These are phyloP conservation scores for Danaus plexippus DNA, from an alignment of 1,140 invertebrate genomes.

Conservation along the genomic window DNA sequence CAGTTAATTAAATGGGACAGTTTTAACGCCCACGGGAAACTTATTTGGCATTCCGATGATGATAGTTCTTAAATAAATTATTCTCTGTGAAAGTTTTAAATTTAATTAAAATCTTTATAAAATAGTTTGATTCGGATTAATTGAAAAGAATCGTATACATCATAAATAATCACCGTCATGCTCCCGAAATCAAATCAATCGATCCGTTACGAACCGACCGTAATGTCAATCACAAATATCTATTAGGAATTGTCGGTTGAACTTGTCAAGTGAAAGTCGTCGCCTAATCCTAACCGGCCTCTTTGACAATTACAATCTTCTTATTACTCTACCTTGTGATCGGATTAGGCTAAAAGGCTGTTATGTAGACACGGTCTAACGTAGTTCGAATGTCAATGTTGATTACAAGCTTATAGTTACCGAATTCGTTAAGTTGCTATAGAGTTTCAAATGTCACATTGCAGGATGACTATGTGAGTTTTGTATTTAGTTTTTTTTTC, in stretches of 20 bases:
- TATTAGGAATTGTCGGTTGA: constrained; percentile 32
- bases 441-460: too few species aligned
- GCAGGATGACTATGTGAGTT: too few species aligned
- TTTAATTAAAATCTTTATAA: too few species aligned
- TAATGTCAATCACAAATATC: constrained; percentile 34
- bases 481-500: constrained; percentile 1
- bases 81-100: too few species aligned
- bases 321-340: constrained; percentile 45
- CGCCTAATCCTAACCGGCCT: constrained; percentile 41
- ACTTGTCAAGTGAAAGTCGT: constrained; percentile 17
- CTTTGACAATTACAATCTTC: constrained; percentile 63
- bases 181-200: constrained; percentile 27
- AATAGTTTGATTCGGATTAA: too few species aligned
- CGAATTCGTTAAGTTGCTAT: too few species aligned
- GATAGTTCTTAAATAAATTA: too few species aligned
- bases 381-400: constrained; percentile 28
- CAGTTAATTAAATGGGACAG: too few species aligned
- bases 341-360: constrained; percentile 57
- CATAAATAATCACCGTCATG: constrained; percentile 31
- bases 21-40: too few species aligned
- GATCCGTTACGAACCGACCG: constrained; percentile 29
- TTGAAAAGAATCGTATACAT: background rate
- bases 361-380: constrained; percentile 50
- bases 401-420: constrained; percentile 14
- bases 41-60: too few species aligned